Base-by-base conservation (phyloP, 2,113 vertebrate species). In the Penelope pileata region DNA sequence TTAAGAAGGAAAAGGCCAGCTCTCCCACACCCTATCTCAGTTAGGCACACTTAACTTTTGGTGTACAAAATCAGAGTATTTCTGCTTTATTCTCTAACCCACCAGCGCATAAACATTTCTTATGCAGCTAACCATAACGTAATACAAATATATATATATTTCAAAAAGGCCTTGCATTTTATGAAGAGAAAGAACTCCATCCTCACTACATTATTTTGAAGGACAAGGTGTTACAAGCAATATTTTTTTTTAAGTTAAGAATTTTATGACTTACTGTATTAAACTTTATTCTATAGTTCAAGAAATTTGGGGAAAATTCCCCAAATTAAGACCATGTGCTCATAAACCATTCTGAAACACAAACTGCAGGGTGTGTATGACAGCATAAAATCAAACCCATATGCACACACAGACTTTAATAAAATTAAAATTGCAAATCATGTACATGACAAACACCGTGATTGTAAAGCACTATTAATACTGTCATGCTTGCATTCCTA, bases 391-490 rank as follows among this genome's bases (percentile, higher is more conserved):
- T 93, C 82, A 94, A 95, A 94, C 22, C 94, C 94, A 96, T 8
- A 27, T 91, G 94, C 43, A 86, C 86, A 51, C 47, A 56, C 0
- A 89, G 72, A 16, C 86, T 90, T 95, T 4, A 43, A 67, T 17
- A 26, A 91, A 93, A 96, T 96, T 93, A 96, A 93, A 94, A 95
- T 53, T 96, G 94, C 91, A 97, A 96, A 96, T 94, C 90, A 86
- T 40, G 56, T 64, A 89, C 83, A 72, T 62, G 94, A 94, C 90
- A 91, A 94, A 93, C 90, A 77, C 36, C 8, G 45, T 10, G 85
- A 93, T 16, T 93, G 90, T 80, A 93, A 92, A 93, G 74, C 22
- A 63, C 50, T 59, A 47, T 70, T 42, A 47, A 70, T 80, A 17
- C 4, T 77, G 88, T 88, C 83, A 90, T 4, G 19, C n/a, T 72